Base-by-base conservation (phyloP, 37 sponge, comb jelly and placozoan species). In the Axinella damicornis region DNA sequence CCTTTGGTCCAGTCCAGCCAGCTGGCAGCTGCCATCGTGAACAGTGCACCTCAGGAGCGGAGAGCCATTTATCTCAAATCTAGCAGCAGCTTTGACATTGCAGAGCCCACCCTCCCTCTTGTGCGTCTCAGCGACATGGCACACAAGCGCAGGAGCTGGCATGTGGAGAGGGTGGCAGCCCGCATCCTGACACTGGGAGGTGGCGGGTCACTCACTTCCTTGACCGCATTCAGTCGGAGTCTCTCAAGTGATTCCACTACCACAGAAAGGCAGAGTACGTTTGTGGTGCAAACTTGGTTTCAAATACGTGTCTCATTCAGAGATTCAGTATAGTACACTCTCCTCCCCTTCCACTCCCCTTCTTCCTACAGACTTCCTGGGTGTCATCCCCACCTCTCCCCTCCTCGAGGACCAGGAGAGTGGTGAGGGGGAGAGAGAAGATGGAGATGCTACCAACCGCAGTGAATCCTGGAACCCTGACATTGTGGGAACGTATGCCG, bases 11-110 rank as follows among this genome's bases (percentile, higher is more conserved):
- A 78, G 60, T 70, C 89, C 31, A 63, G 57, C 38, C 52, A 9
- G 25, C 64, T 89, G 34, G 90, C 90, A 32, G 94, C 90, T 65
- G 94, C 94, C 67, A 93, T 93, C 30, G 85, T 93, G 24, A 62
- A 84, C 37, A 89, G 90, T 71, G 82, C 90, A 18, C 94, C 94
- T 2, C 53, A 77, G 2, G 52, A 58, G 22, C 71, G 90, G 18
- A 74, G 94, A 54, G 53, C 30, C n/a, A 90, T 69, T 22, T 89
- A 71, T 62, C 85, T 92, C 20, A 39, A 57, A 53, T 38, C 76
- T 40, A 80, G 74, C 74, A 65, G 18, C 1, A 80, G 66, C 35
- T 33, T 76, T 21, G 70, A 80, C 53, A 61, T 40, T 11, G 24
- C 63, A 16, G 19, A 32, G 19, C 65, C 40, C 35, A 40, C 57